These are phyloP conservation scores for Parauchenoglanis ngamensis DNA, from an alignment of 2,797 vertebrate genomes.

Conservation along the genomic window DNA sequence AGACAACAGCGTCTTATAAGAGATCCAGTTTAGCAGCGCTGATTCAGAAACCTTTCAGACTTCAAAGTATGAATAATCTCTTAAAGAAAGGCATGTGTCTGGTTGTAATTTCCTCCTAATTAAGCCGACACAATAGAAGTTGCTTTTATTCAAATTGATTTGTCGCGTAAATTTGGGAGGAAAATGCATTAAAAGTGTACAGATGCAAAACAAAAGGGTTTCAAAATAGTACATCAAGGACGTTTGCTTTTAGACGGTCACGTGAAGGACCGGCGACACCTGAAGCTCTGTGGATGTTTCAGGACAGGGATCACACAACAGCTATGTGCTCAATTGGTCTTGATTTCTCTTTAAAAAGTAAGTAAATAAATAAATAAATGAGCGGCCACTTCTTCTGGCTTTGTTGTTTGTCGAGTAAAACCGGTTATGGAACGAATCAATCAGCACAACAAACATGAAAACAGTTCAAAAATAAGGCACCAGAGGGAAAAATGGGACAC, in stretches of 20 bases:
- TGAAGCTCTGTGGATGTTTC: slow-evolving; percentile 50
- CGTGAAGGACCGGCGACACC: slow-evolving; percentile 66
- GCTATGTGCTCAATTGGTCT: slow-evolving; percentile 61
- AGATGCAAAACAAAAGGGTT: slow-evolving; percentile 65
- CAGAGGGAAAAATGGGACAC: slow-evolving; percentile 48
- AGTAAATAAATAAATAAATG: neutral
- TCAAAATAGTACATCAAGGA: slow-evolving; percentile 71
- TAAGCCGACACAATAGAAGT: slow-evolving; percentile 72
- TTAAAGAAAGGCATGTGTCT: slow-evolving; percentile 73
- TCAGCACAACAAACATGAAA: slow-evolving; percentile 55
- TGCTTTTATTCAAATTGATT: slow-evolving; percentile 77
- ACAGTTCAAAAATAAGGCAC: slow-evolving; percentile 49
- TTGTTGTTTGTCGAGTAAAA: slow-evolving; percentile 47
- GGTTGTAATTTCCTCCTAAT: slow-evolving; percentile 81
- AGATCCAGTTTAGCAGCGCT: slow-evolving; percentile 73
- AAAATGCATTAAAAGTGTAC: slow-evolving; percentile 65
- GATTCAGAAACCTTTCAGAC: slow-evolving; percentile 79
- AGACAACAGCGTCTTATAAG: slow-evolving; percentile 83
- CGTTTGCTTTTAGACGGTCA: slow-evolving; percentile 68
- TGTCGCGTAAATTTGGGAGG: slow-evolving; percentile 72
- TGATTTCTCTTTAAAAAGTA: slow-evolving; percentile 48
- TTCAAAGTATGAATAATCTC: slow-evolving; percentile 84
- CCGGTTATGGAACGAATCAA: slow-evolving; percentile 55
- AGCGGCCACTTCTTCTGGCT: slow-evolving; percentile 45
- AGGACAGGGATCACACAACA: slow-evolving; percentile 42